phyloP scores from a whole-genome alignment of 2,797 vertebrate genomes.

The Myotis findleyi region DNA sequence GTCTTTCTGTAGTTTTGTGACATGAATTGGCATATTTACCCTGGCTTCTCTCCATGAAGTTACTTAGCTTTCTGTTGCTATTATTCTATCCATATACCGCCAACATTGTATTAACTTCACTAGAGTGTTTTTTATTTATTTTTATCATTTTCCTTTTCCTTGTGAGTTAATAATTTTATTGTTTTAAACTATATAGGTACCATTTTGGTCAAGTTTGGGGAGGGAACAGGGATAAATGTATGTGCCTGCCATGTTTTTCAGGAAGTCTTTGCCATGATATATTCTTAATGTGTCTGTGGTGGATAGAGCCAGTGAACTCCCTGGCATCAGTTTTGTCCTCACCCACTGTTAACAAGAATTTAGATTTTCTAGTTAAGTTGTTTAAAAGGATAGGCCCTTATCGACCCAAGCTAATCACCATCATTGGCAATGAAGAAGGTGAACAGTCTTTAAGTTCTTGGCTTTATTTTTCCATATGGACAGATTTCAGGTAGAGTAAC shows the following conservation, averaged over 20 bases:
- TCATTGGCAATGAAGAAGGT: neutral
- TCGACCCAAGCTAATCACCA: neutral
- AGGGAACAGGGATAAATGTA: neutral
- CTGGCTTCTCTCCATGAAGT: constrained; percentile 37
- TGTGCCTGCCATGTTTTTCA: neutral
- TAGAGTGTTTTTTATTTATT: constrained; percentile 52
- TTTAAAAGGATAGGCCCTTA: neutral
- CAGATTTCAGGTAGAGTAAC: neutral
- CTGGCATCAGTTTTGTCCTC: neutral
- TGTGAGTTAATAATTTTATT: constrained; percentile 11
- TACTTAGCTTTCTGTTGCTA: constrained; percentile 41
- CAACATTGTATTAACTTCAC: constrained; percentile 35
- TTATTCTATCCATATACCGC: neutral
- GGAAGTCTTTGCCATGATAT: neutral
- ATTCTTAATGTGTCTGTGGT: neutral
- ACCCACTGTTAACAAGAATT: neutral
- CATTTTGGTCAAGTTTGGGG: neutral
- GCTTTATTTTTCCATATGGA: neutral
- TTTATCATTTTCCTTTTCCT: constrained; percentile 47
- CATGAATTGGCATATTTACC: neutral
- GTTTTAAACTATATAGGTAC: neutral
- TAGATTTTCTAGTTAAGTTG: neutral
- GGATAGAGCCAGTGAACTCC: neutral
- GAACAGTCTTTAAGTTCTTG: neutral
- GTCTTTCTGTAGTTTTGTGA: constrained; percentile 14